These are phyloP conservation scores for Telenomus remus DNA, from an alignment of 1,140 invertebrate species.

Conservation along the genomic window DNA sequence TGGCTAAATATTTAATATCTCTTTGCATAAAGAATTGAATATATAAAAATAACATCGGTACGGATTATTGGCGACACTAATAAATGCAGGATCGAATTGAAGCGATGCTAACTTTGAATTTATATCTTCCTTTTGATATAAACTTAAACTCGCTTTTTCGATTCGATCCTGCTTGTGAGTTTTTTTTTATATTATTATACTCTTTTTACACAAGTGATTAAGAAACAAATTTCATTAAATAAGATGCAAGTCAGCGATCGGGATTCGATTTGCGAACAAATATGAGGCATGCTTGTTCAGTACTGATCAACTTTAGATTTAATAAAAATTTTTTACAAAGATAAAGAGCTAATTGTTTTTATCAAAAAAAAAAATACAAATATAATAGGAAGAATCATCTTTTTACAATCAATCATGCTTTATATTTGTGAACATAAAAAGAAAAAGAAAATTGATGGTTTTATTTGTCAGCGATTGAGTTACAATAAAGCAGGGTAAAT, in stretches of 20 bases:
- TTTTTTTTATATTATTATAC: conserved; percentile 38
- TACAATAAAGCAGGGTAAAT: no score
- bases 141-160: conserved; percentile 14
- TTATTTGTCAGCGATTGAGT: no score
- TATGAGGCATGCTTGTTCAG: conserved; percentile 31
- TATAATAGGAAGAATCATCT: not conserved
- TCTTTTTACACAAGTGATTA: not conserved
- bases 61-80: not conserved
- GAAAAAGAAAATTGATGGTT: not conserved
- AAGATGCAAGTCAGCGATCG: not conserved
- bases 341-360: no score
- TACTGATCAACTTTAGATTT: no score
- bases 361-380: no score
- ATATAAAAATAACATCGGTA: not conserved
- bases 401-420: conserved; percentile 24
- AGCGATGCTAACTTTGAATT: conserved; percentile 26
- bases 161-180: conserved; percentile 42
- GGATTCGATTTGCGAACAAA: conserved; percentile 12
- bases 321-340: conserved; percentile 20
- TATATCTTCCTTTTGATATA: conserved; percentile 25
- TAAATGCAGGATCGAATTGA: conserved; percentile 46
- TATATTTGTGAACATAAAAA: conserved; percentile 14
- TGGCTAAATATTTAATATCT: conserved; percentile 22
- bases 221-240: not conserved
- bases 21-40: not conserved